phyloP scores from a whole-genome alignment of 92 coral and sea anemone genomes.

The Bergia puertoricense region DNA sequence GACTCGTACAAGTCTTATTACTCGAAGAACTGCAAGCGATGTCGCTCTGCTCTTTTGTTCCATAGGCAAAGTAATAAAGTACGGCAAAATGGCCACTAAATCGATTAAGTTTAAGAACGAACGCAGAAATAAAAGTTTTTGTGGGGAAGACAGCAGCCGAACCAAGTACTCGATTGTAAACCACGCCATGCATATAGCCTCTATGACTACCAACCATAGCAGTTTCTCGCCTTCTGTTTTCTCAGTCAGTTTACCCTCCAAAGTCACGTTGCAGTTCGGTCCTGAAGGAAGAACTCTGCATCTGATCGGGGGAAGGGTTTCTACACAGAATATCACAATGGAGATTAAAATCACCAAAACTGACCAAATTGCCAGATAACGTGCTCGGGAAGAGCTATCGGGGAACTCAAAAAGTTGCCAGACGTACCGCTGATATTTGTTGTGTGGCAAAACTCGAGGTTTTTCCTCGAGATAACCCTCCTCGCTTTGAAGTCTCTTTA shows the following conservation, averaged over 20 bases:
- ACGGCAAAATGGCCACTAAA: slow-evolving; percentile 93
- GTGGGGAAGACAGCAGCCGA: slow-evolving; percentile 86
- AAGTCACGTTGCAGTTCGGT: slow-evolving; percentile 53
- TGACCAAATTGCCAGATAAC: slow-evolving; percentile 87
- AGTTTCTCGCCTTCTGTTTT: slow-evolving; percentile 39
- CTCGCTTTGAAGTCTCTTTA: slow-evolving; percentile 71
- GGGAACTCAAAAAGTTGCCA: slow-evolving; percentile 97
- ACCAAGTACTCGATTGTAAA: slow-evolving; percentile 88
- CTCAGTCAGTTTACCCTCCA: neutral
- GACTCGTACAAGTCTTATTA: slow-evolving; percentile 89
- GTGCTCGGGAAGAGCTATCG: slow-evolving; percentile 84
- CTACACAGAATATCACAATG: slow-evolving; percentile 90
- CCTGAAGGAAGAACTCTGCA: slow-evolving; percentile 52
- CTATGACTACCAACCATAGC: slow-evolving; percentile 66
- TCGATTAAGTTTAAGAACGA: slow-evolving; percentile 90
- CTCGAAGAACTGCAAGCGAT: slow-evolving; percentile 90
- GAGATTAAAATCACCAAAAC: slow-evolving; percentile 79
- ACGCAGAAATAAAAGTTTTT: slow-evolving; percentile 79
- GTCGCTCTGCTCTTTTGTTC: slow-evolving; percentile 63
- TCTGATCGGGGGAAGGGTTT: slow-evolving; percentile 76
- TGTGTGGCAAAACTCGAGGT: slow-evolving; percentile 66
- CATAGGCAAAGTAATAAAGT: slow-evolving; percentile 94
- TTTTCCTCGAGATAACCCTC: slow-evolving; percentile 77
- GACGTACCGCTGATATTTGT: slow-evolving; percentile 68
- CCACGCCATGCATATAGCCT: slow-evolving; percentile 89